Conservation (phyloP, 2,888 invertebrate genomes). For the Tenodera sinensis region DNA sequence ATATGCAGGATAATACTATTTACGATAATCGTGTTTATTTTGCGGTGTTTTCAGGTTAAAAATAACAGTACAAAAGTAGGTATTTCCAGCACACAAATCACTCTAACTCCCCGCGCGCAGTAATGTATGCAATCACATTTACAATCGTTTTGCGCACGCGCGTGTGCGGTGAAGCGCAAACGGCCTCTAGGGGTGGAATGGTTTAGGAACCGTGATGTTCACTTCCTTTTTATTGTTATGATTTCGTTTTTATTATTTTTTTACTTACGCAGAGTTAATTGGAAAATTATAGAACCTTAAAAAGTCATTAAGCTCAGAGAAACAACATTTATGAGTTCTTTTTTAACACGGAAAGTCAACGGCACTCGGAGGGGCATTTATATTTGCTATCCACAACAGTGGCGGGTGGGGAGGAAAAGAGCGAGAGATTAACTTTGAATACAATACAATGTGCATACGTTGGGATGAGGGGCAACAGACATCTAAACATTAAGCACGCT, state of each 20-base stretch:
- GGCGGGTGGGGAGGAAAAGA: not conserved
- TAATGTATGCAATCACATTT: not conserved
- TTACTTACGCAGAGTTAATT: slow-evolving; percentile 26
- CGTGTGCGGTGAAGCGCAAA: not conserved
- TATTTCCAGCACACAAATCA: not conserved
- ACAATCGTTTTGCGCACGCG: not conserved
- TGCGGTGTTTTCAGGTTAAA: too few species aligned
- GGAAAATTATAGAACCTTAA: slow-evolving; percentile 31
- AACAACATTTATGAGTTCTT: slow-evolving; percentile 29
- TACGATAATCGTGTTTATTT: too few species aligned
- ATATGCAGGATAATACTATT: too few species aligned
- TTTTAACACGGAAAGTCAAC: slow-evolving; percentile 14
- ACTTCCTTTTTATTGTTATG: not conserved
- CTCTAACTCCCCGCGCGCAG: not conserved
- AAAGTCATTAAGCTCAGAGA: slow-evolving; percentile 30
- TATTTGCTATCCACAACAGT: slow-evolving; percentile 12
- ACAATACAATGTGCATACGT: not conserved
- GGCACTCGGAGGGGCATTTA: slow-evolving; percentile 14
- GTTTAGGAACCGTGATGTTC: not conserved
- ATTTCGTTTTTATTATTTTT: not conserved
- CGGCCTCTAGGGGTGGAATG: not conserved
- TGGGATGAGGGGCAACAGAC: not conserved
- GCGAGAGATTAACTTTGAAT: slow-evolving; percentile 19
- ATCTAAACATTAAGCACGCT: not conserved
- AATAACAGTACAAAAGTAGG: too few species aligned